Conservation (phyloP, 64 coral and sea anemone species). For the Hydrozoanthus tunicans region DNA sequence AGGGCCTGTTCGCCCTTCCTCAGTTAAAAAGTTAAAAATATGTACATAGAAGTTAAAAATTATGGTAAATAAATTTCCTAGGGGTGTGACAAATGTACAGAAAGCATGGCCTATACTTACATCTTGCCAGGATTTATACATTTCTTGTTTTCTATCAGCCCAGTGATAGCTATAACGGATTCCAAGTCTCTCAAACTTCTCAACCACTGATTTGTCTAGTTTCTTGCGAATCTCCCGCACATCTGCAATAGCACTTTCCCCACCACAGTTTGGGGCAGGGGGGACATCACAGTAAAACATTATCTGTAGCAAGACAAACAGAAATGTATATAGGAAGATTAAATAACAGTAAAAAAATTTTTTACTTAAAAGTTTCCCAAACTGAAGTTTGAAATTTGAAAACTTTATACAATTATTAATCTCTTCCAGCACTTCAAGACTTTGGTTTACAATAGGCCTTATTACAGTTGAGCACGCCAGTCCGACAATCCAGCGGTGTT, state of each 20-base stretch:
- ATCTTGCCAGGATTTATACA: conserved; percentile 70
- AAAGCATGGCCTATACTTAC: conserved; percentile 7
- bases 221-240: conserved; percentile 64
- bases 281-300: conserved; percentile 65
- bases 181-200: conserved; percentile 53
- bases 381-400: too few species aligned
- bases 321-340: not conserved
- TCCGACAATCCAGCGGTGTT: too few species aligned
- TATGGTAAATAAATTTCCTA: too few species aligned
- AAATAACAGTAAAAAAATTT: not conserved
- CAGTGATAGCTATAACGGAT: conserved; percentile 62
- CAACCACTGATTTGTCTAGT: conserved; percentile 60
- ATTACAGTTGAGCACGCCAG: too few species aligned
- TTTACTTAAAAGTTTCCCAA: not conserved
- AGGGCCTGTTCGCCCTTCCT: too few species aligned
- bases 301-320: conserved; percentile 18
- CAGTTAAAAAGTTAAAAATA: too few species aligned
- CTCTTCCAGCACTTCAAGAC: too few species aligned
- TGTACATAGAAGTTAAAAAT: too few species aligned
- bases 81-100: too few species aligned
- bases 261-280: conserved; percentile 54
- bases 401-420: too few species aligned
- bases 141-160: conserved; percentile 51
- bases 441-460: too few species aligned
- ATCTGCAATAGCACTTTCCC: conserved; percentile 55